These are phyloP conservation scores for Enoplosus armatus DNA, from an alignment of 2,797 vertebrate genomes.

Conservation along the genomic window DNA sequence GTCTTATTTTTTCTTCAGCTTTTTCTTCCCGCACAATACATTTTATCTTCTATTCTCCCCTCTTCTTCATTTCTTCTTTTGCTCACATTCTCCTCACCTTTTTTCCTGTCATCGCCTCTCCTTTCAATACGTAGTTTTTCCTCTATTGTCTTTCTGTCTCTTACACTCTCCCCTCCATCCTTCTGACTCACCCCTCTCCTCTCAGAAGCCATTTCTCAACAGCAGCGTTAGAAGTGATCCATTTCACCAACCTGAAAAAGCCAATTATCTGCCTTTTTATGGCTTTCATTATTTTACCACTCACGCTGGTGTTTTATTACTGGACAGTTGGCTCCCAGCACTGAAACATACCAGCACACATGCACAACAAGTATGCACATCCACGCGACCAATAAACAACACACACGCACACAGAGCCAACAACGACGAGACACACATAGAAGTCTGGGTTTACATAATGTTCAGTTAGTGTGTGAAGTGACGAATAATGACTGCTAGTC, in stretches of 20 bases:
- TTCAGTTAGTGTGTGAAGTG: constrained; percentile 44
- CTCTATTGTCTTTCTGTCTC: constrained; percentile 4
- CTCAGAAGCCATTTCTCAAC: constrained; percentile 67
- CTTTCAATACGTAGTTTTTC: constrained; percentile 17
- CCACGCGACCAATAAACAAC: constrained; percentile 44
- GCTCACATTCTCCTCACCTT: not conserved
- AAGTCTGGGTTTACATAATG: constrained; percentile 52
- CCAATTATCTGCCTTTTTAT: constrained; percentile 83
- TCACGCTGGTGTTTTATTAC: constrained; percentile 70
- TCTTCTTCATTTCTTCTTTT: not conserved
- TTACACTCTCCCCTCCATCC: constrained; percentile 26
- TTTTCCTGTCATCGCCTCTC: constrained; percentile 4
- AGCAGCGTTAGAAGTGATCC: constrained; percentile 70
- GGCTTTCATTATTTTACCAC: constrained; percentile 82
- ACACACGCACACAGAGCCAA: not conserved
- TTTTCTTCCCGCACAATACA: not conserved
- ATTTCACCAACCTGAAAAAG: constrained; percentile 78
- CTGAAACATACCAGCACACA: constrained; percentile 42
- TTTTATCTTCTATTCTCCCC: not conserved
- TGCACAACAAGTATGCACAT: not conserved
- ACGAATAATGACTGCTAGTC: constrained; percentile 54
- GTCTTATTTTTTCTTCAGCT: constrained; percentile 6
- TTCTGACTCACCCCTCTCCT: constrained; percentile 41
- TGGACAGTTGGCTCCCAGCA: constrained; percentile 41
- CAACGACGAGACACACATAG: not conserved